phyloP scores from a whole-genome alignment of 2,888 invertebrate species.

The Odiellus spinosus region DNA sequence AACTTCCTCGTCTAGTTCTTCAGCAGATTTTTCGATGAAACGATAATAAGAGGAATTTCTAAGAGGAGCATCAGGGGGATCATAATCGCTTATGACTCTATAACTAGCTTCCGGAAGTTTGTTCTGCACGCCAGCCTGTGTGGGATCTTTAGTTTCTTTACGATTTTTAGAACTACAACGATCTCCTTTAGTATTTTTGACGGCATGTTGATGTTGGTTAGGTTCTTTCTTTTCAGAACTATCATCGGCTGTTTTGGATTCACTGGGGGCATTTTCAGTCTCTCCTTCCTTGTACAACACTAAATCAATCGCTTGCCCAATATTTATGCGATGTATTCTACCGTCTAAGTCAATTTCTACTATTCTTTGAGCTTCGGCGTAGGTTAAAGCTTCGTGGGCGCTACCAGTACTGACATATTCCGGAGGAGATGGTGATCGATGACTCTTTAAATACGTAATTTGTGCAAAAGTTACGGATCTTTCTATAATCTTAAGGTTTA shows the following conservation, averaged over 20 bases:
- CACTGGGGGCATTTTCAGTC: slow-evolving; percentile 4
- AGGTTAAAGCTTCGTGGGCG: slow-evolving; percentile 52
- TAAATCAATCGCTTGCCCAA: slow-evolving; percentile 34
- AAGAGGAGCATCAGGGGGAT: slow-evolving; percentile 63
- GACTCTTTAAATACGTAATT: slow-evolving; percentile 13
- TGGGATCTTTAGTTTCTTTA: slow-evolving; percentile 11
- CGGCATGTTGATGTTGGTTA: slow-evolving; percentile 11
- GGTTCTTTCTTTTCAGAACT: slow-evolving; percentile 12
- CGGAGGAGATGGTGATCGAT: slow-evolving; percentile 29
- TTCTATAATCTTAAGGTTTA: not conserved
- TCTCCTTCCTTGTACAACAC: slow-evolving; percentile 21
- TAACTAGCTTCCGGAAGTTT: slow-evolving; percentile 54
- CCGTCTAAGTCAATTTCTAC: slow-evolving; percentile 77
- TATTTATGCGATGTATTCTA: slow-evolving; percentile 45
- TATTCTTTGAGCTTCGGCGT: slow-evolving; percentile 66
- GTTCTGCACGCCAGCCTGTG: slow-evolving; percentile 9
- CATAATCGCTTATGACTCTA: slow-evolving; percentile 55
- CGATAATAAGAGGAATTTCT: slow-evolving; percentile 72
- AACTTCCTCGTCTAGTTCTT: slow-evolving; percentile 77
- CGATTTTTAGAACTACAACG: slow-evolving; percentile 20
- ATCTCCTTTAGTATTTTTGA: slow-evolving; percentile 13
- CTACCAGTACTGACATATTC: slow-evolving; percentile 26
- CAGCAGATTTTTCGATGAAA: slow-evolving; percentile 84
- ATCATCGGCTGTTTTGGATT: slow-evolving; percentile 11
- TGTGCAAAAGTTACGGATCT: too few relatives aligned